A percentile compares a stretch with the other conserved stretches of the same genome.
Conservation (phyloP, 2,888 invertebrate genomes). For the Phengaris arion region DNA sequence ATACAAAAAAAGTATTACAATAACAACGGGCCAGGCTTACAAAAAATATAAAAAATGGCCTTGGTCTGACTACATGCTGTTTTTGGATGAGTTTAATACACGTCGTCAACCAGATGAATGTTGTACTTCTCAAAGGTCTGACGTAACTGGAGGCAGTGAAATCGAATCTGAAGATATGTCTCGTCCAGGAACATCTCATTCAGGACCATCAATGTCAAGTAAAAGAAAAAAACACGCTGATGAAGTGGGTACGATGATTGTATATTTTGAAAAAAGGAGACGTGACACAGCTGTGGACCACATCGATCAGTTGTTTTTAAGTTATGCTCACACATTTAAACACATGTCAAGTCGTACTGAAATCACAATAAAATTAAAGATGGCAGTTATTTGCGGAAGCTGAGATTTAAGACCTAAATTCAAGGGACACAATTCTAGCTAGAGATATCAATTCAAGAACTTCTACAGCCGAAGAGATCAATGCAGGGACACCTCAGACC, state of each 20-base stretch:
- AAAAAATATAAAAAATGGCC: constrained; percentile 29
- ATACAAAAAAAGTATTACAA: constrained; percentile 28
- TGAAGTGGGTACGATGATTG: constrained; percentile 29
- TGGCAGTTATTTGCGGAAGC: constrained; percentile 28
- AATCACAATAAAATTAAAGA: constrained; percentile 30
- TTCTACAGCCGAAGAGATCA: not conserved
- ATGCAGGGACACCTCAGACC: too few species aligned
- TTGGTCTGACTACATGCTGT: not conserved
- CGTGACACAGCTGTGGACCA: constrained; percentile 30
- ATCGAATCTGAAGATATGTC: constrained; percentile 29
- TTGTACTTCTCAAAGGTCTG: constrained; percentile 29
- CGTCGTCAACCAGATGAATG: constrained; percentile 28
- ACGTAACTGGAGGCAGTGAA: constrained; percentile 29
- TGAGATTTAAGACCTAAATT: too few species aligned
- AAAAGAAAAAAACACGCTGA: constrained; percentile 29
- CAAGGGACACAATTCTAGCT: too few species aligned
- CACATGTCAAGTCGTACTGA: constrained; percentile 31
- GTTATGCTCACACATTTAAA: constrained; percentile 31
- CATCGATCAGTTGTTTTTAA: constrained; percentile 32
- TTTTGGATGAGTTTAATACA: constrained; percentile 28
- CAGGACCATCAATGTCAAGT: constrained; percentile 30
- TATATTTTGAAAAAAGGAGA: constrained; percentile 31
- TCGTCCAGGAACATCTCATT: constrained; percentile 30
- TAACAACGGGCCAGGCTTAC: constrained; percentile 27
- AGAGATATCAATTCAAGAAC: not conserved